Conservation (phyloP, 2,113 vertebrate species). For the Zosterops hypoxanthus region DNA sequence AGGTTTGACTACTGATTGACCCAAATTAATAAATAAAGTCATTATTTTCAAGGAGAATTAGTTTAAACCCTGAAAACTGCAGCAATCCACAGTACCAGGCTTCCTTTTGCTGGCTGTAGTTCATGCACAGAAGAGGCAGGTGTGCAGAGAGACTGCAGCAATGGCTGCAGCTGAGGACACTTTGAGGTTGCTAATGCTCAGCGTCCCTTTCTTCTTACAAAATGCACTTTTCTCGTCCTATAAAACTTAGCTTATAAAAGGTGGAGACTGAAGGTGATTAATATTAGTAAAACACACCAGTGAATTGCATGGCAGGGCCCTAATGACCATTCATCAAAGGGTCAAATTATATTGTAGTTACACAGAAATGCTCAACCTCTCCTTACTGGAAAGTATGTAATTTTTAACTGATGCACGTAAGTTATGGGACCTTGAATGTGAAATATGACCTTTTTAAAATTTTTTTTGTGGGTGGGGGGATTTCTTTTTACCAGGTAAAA, state of each 20-base stretch:
- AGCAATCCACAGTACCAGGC: not conserved
- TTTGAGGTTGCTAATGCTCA: not conserved
- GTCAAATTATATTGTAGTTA: not conserved
- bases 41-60: not conserved
- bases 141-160: not conserved
- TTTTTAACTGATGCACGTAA: not conserved
- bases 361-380: not conserved
- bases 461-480: too few species aligned
- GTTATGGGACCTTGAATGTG: not conserved
- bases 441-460: too few species aligned
- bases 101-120: not conserved
- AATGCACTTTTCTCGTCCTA: not conserved
- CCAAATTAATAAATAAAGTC: not conserved
- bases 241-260: not conserved
- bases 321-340: not conserved
- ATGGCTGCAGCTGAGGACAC: not conserved
- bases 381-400: not conserved
- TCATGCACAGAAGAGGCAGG: not conserved
- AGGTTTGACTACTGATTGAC: not conserved
- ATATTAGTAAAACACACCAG: not conserved
- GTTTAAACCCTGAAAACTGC: not conserved
- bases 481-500: not conserved
- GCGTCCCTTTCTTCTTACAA: not conserved
- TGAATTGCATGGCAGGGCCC: not conserved
- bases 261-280: not conserved